These are phyloP conservation scores for Psettodes erumei DNA, from an alignment of 2,113 vertebrate species.

Conservation along the genomic window DNA sequence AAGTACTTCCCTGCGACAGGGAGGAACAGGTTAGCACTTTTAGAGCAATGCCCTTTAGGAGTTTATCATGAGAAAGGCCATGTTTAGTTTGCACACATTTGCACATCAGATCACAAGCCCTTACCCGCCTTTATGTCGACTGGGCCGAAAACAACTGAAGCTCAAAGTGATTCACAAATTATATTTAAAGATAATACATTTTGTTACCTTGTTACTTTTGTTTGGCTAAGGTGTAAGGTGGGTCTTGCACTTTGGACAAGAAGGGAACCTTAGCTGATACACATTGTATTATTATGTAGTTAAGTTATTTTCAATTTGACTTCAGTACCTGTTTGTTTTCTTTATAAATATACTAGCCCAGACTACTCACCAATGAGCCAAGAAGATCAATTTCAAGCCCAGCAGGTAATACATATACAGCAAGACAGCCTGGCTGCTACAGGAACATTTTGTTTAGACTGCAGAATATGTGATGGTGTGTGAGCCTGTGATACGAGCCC, in stretches of 20 bases:
- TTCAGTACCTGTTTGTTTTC: neutral
- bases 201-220: neutral
- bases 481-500: conserved; percentile 17
- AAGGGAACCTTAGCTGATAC: neutral
- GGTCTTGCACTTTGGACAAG: neutral
- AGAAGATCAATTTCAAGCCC: conserved; percentile 15
- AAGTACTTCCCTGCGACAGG: conserved; percentile 90
- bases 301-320: neutral
- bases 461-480: conserved; percentile 23
- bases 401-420: conserved; percentile 17
- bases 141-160: neutral
- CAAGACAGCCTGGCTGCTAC: neutral
- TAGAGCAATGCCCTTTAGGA: neutral
- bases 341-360: neutral
- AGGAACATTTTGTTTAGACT: conserved; percentile 38
- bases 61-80: neutral
- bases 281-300: neutral
- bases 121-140: neutral
- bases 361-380: conserved; percentile 12
- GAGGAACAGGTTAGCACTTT: neutral
- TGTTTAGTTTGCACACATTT: neutral
- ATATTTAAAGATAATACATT: neutral
- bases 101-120: neutral
- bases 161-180: neutral
- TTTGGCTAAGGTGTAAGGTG: too few species aligned